A percentile compares a stretch with the other conserved stretches of the same genome.
Evolutionary conservation across 2,797 vertebrate genomes (phyloP).

Genomic region (Morelia viridis): DNA sequence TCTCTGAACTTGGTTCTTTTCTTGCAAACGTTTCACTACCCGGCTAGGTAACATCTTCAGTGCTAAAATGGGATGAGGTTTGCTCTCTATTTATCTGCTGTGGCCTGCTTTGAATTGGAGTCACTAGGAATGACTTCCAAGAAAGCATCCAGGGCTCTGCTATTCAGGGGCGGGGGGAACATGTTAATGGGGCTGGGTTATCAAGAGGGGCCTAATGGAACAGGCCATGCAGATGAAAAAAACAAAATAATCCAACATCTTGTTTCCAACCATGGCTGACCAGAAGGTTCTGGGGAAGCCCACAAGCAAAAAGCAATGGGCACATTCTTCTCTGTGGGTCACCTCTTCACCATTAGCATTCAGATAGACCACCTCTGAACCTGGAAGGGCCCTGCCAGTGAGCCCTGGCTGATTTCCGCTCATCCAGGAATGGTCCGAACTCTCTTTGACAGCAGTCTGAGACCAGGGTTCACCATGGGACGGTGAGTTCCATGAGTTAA

Average conservation of each 20-base stretch:
- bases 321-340: neutral
- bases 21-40: too few relatives aligned
- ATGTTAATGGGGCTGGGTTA: neutral
- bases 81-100: too few relatives aligned
- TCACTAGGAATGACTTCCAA: neutral
- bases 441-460: neutral
- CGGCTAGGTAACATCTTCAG: too few relatives aligned
- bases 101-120: neutral
- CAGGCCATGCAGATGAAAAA: neutral
- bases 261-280: neutral
- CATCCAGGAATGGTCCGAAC: neutral
- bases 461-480: neutral
- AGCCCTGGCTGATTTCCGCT: neutral
- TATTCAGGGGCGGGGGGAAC: neutral
- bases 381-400: neutral
- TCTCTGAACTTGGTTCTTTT: too few relatives aligned
- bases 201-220: neutral
- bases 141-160: neutral
- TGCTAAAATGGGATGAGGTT: too few relatives aligned
- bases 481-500: neutral
- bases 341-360: neutral
- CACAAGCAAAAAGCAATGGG: neutral
- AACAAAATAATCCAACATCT: neutral
- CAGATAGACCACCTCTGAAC: neutral
- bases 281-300: neutral